Percentiles rank a stretch among this genome's conserved stretches.
Conservation (phyloP, 2,888 invertebrate genomes). For the Eupithecia subumbrata region DNA sequence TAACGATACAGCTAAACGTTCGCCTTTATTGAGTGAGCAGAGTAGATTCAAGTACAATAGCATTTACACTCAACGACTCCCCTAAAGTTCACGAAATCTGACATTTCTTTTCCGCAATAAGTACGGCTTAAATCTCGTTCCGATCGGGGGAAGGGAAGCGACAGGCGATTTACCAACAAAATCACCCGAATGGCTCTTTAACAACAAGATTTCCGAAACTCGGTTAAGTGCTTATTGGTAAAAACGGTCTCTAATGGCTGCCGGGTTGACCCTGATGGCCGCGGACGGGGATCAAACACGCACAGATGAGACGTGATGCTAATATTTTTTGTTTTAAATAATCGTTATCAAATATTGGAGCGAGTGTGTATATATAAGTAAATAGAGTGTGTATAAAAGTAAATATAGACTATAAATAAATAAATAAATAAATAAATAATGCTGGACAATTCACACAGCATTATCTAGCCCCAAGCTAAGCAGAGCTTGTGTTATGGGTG, state of each 20-base stretch:
- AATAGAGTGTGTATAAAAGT: too few relatives aligned
- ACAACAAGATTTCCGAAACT: constrained; percentile 44
- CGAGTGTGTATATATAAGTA: too few relatives aligned
- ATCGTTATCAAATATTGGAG: too few relatives aligned
- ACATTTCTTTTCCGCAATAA: constrained; percentile 7
- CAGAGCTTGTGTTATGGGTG: too few relatives aligned
- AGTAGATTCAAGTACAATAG: background rate
- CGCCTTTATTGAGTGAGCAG: background rate
- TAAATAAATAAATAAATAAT: too few relatives aligned
- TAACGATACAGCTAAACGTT: background rate
- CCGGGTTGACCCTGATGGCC: constrained; percentile 47
- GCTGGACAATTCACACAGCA: too few relatives aligned
- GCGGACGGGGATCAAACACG: background rate
- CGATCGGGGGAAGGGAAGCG: constrained; percentile 2
- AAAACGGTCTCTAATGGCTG: constrained; percentile 55
- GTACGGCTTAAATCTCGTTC: background rate
- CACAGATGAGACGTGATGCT: background rate
- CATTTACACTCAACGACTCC: background rate
- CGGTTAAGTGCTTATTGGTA: constrained; percentile 58
- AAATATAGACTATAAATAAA: too few relatives aligned
- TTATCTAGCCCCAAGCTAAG: too few relatives aligned
- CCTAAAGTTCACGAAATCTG: background rate
- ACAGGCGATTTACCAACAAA: constrained; percentile 26
- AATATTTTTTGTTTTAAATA: background rate
- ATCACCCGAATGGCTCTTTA: constrained; percentile 28